These are phyloP conservation scores for Venturia canescens DNA, from an alignment of 1,140 invertebrate species.

Conservation along the genomic window DNA sequence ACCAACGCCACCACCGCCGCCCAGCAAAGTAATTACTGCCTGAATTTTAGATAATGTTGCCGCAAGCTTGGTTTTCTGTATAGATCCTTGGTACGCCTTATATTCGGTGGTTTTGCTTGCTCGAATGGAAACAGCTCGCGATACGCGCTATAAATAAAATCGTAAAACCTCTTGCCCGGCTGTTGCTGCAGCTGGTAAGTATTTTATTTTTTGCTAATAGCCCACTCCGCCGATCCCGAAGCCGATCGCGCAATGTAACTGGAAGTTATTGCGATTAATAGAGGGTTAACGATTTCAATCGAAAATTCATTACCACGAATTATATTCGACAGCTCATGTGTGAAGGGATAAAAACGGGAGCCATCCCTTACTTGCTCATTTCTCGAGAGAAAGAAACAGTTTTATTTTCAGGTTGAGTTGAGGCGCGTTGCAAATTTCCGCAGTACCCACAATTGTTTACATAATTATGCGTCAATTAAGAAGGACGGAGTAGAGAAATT, in stretches of 20 bases:
- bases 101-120: conserved; percentile 28
- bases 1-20: conserved; percentile 62
- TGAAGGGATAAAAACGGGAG: too few species aligned
- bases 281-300: neutral
- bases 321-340: too few species aligned
- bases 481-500: conserved; percentile 58
- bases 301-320: neutral
- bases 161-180: conserved; percentile 25
- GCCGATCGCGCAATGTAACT: neutral
- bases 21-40: conserved; percentile 78
- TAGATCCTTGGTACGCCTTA: neutral
- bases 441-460: conserved; percentile 67
- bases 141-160: conserved; percentile 41
- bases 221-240: too few species aligned
- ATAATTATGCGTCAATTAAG: conserved; percentile 76
- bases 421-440: neutral
- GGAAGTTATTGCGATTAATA: neutral
- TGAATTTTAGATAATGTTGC: conserved; percentile 79
- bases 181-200: conserved; percentile 25
- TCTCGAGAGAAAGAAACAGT: neutral
- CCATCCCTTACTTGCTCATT: too few species aligned
- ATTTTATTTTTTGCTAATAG: conserved; percentile 25
- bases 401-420: neutral
- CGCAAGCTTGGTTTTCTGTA: conserved; percentile 71
- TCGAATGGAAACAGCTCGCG: conserved; percentile 35